Base-by-base conservation (phyloP, 2,888 invertebrate genomes). In the Eurois occulta region DNA sequence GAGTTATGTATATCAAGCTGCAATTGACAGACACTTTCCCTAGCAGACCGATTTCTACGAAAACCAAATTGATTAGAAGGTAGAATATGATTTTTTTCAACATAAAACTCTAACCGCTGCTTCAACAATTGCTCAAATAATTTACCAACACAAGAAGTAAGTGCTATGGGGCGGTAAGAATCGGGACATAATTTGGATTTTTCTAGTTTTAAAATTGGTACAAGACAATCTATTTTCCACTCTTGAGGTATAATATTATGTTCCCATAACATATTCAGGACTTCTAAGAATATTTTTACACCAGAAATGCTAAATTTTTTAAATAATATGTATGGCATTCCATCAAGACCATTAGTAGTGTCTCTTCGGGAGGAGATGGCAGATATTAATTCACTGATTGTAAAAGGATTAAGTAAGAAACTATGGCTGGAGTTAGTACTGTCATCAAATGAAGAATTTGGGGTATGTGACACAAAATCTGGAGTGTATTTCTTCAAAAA, bases 1-100 rank as follows among this genome's bases (percentile, higher is more conserved):
- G 41, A 64, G 38, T 41, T 6, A 64, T 64, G 64, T 24, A 65
- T 65, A n/a, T 65, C 65, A 65, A 65, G 65, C 65, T 65, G 41
- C 13, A 65, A 65, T 41, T n/a, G n/a, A n/a, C n/a, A n/a, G n/a
- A n/a, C n/a, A n/a, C n/a, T n/a, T n/a, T n/a, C n/a, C 64, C 64
- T 64, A 64, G 64, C 64, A 38, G 24, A 52, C 3, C 52, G 24
- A 52, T 62, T 62, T 62, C 24, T 62, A 62, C 62, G 62, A 62
- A 62, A 64, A 35, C 64, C 38, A 24, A 64, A 64, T 64, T 64
- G 35, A 38, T 38, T 64, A 5, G 38, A 64, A 3, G 64, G 38
- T 24, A 64, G 1, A 24, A 64, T 64, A 64, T 38, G 3, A 11
- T 38, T 64, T 35, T 64, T 35, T 64, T 64, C 62, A 4, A 64